Evolutionary conservation across 92 coral and sea anemone genomes (phyloP), one percentile per base, ranked within the genome.

Genomic region (Epizoanthus rinbou): DNA sequence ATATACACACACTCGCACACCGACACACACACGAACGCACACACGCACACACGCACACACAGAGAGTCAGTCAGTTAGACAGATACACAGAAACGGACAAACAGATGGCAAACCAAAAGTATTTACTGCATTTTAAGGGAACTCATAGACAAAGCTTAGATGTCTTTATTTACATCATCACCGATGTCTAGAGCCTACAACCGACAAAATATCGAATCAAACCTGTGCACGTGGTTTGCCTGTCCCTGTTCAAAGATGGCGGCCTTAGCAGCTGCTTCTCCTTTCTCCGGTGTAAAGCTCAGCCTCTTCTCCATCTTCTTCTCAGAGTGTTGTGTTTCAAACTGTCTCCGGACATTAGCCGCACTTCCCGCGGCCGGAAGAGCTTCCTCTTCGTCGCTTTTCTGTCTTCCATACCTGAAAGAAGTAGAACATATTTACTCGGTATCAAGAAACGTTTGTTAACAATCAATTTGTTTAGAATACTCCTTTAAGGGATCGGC

Each of bases 281-380:
- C 98, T 75, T 87, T 79, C 67, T 88, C 89, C 18, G 98, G 98
- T 18, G 88, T 90, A 68, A 84, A 93, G 76, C 98, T 93, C 69
- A 93, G 88, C 6, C 98, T 85, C 74, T 92, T 93, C 75, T 89
- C 85, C 84, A 85, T 84, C 88, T 82, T 85, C 14, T 82, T 90
- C 41, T 91, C 94, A 7, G 18, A 28, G 25, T 82, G 86, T 8
- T 83, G 87, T 41, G 87, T 59, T 64, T 91, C 94, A 74, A 91
- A 91, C 64, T 81, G 83, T 57, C 89, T 82, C 41, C 92, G 90
- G 6, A 86, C 90, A 52, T 74, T 66, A 19, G 88, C 86, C 1
- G 97, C 94, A 13, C 90, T 88, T 8, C 93, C 97, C 10, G 91
- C 85, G 9, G 85, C 68, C 4, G 91, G 91, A 45, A 93, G 83